These are phyloP conservation scores for Pelusios castaneus DNA, from an alignment of 2,113 vertebrate species.

Conservation along the genomic window DNA sequence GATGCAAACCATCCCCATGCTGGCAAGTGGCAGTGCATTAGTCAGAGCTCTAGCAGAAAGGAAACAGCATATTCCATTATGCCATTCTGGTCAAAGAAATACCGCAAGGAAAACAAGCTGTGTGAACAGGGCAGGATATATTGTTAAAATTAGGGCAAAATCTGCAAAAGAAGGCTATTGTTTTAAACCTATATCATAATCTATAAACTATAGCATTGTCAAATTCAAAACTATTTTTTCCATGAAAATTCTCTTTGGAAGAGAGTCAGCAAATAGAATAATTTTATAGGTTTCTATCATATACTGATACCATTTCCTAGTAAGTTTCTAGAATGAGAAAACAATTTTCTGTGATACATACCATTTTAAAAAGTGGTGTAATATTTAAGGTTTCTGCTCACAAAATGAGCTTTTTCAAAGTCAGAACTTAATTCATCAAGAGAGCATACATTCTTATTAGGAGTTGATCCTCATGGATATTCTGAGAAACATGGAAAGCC, in stretches of 20 bases:
- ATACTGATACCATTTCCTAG: not conserved
- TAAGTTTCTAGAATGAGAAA: not conserved
- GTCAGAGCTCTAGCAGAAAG: not conserved
- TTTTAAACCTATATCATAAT: not conserved
- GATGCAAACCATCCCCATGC: not conserved
- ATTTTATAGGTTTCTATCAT: not conserved
- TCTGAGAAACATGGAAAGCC: slow-evolving; percentile 3
- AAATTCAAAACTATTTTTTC: not conserved
- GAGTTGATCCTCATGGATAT: not conserved
- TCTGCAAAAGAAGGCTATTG: not conserved
- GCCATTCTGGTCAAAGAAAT: not conserved
- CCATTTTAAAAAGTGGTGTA: not conserved
- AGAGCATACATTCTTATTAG: not conserved
- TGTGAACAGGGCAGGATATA: no score
- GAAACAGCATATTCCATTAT: not conserved
- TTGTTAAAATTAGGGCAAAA: not conserved
- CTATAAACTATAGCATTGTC: not conserved
- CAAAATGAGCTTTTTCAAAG: not conserved
- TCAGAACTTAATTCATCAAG: not conserved
- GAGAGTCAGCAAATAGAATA: not conserved
- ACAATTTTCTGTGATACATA: not conserved
- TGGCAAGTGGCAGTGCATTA: not conserved
- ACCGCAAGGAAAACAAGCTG: not conserved
- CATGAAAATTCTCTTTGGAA: not conserved
- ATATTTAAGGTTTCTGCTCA: not conserved